Evolutionary conservation across 2,888 invertebrate genomes (phyloP).

Genomic region (Uropetala carovei): DNA sequence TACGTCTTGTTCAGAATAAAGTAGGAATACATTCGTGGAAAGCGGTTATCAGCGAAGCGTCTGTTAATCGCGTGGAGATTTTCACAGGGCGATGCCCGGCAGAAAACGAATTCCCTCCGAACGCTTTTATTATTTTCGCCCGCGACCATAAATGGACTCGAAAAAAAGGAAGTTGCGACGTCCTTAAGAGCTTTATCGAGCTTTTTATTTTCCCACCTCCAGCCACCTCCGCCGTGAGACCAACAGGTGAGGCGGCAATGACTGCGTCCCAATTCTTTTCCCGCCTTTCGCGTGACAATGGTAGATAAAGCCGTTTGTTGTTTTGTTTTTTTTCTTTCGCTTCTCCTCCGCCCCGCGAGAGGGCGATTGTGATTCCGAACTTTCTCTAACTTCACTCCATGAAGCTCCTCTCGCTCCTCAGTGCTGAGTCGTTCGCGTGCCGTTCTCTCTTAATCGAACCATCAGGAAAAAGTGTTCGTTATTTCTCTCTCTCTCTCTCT

Average conservation of each 20-base stretch:
- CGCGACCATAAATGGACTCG: too few relatives aligned
- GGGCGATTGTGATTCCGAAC: not conserved
- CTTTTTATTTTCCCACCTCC: not conserved
- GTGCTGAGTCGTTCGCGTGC: not conserved
- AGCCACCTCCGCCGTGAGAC: slow-evolving; percentile 41
- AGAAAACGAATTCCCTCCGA: too few relatives aligned
- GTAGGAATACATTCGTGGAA: too few relatives aligned
- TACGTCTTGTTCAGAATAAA: too few relatives aligned
- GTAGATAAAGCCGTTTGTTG: not conserved
- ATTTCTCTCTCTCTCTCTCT: not conserved
- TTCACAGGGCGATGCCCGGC: too few relatives aligned
- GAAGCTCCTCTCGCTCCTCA: not conserved
- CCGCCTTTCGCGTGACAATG: slow-evolving; percentile 34
- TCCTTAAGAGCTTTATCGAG: not conserved
- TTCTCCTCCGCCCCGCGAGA: not conserved
- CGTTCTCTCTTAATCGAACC: not conserved
- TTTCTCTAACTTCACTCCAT: too few relatives aligned
- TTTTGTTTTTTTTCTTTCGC: not conserved
- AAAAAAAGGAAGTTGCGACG: not conserved
- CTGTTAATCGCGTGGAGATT: too few relatives aligned
- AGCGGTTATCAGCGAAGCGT: too few relatives aligned
- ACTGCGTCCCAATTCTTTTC: not conserved
- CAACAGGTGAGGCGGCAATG: slow-evolving; percentile 48
- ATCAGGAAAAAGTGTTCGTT: not conserved
- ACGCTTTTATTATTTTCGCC: too few relatives aligned